These are phyloP conservation scores for Bos taurus DNA, from an alignment of 2,113 vertebrate genomes.

Conservation along the genomic window ARS-UCD2.0 NC_037347.1:62434501-62435000, in stretches of 20 bases:
- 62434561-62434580: background rate
- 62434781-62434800: background rate
- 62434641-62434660: background rate
- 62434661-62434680: fast-evolving
- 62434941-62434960: background rate
- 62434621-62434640: background rate
- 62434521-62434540: background rate
- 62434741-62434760: background rate
- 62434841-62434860: background rate
- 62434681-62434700: background rate
- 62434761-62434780: background rate
- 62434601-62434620: background rate
- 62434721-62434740: background rate
- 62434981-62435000: background rate
- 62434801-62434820: background rate
- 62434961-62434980: too few relatives aligned
- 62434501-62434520: background rate
- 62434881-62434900: too few relatives aligned
- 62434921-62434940: background rate
- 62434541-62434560: background rate
- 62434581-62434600: background rate
- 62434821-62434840: background rate
- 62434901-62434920: background rate
- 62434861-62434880: background rate
- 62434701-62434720: background rate